Evolutionary conservation across 2,113 vertebrate species (phyloP).

Genomic region (Vimba vimba): DNA sequence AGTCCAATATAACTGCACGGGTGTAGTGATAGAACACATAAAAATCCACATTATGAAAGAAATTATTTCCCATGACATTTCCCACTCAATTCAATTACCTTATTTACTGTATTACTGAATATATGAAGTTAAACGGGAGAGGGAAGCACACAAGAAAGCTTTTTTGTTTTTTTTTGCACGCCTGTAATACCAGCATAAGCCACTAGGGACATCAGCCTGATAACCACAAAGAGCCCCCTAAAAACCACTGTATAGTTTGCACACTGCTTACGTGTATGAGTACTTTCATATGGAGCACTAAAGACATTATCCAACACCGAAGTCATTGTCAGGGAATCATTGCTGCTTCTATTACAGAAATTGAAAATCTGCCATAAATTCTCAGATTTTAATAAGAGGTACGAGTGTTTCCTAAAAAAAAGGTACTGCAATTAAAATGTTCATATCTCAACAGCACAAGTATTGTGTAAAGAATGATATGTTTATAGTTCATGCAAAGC

Average conservation of each 20-base stretch:
- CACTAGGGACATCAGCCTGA: not conserved
- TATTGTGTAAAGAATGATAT: slow-evolving; percentile 24
- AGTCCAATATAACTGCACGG: no score
- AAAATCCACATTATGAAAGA: not conserved
- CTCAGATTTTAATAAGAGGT: slow-evolving; percentile 41
- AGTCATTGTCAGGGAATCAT: not conserved
- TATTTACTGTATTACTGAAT: not conserved
- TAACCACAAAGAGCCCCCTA: not conserved
- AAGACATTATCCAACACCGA: not conserved
- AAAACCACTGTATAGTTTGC: not conserved
- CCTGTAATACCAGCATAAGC: not conserved
- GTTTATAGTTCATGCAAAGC: slow-evolving; percentile 32
- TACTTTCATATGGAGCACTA: not conserved
- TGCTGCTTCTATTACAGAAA: slow-evolving; percentile 14
- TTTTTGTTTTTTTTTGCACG: no score
- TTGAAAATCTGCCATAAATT: not conserved
- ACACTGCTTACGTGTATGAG: not conserved
- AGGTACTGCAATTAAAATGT: slow-evolving; percentile 4
- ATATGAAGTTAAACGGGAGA: not conserved
- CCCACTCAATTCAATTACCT: not conserved
- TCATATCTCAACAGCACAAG: not conserved
- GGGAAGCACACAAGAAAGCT: no score
- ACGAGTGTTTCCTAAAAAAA: not conserved
- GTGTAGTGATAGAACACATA: not conserved
- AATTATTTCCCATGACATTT: not conserved